Evolutionary conservation across 2,888 invertebrate species (phyloP), one percentile per base, ranked within the genome.

Genomic region (Molanna angustata): DNA sequence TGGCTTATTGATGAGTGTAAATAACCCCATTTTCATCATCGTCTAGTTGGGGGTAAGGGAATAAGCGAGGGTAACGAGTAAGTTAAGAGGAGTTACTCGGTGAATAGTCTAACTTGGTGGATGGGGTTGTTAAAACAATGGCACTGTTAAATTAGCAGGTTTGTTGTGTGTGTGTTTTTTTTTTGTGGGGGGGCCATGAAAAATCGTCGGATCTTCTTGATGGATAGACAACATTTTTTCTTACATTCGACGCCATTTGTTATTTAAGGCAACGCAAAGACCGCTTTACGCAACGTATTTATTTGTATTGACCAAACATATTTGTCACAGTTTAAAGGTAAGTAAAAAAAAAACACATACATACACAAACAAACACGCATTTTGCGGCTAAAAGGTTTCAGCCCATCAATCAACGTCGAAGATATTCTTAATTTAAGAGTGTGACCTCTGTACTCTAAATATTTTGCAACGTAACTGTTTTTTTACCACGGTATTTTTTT

Each of bases 151-250:
- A 58, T 58, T 56, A 58, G 56, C 58, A 52, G 54, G 58, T 48
- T 54, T 57, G 54, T 57, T 57, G 46, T 31, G 14, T 19, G 40
- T 3, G 13, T 14, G 33, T 44, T 22, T 44, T 21, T 16, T 22
- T 13, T 22, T 32, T 19, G 45, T 33, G 43, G 42, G 47, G 46
- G 44, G 51, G 21, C 37, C 53, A 14, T 56, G 58, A 58, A 50
- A 58, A 56, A 58, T 58, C 43, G 56, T 41, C 41, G 58, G 58
- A 58, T 58, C 58, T 58, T 54, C 49, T 42, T 58, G 58, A 58
- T 56, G 54, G 50, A 58, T 58, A 43, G 49, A 19, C 33, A 46
- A 49, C 52, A 52, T 55, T 58, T 54, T 54, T 54, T 54, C 54
- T 54, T 54, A 46, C 49, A 54, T 49, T 54, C 54, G 41, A 22